These are phyloP conservation scores for Ardeotis arabs DNA, from an alignment of 2,113 vertebrate species.

Conservation along the genomic window DNA sequence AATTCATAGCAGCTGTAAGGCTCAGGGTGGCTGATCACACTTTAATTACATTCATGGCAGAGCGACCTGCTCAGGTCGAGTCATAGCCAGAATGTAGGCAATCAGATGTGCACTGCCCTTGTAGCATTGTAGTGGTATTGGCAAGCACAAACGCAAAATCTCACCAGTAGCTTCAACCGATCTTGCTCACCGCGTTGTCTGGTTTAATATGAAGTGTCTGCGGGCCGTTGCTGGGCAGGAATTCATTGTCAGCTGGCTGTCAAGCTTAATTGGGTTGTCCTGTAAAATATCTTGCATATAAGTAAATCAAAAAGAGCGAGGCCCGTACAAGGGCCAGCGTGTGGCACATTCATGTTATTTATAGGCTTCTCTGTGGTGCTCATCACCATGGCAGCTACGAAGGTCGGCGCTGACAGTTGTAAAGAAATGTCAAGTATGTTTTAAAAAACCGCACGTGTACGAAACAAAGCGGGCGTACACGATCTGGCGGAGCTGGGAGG, in stretches of 20 bases:
- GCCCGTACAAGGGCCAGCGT: background rate
- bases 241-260: background rate
- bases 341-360: slow-evolving; percentile 21
- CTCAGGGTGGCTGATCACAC: background rate
- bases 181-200: background rate
- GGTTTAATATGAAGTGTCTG: background rate
- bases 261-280: slow-evolving; percentile 15
- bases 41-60: background rate
- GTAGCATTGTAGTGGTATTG: background rate
- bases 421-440: background rate
- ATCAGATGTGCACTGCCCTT: accelerated
- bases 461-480: background rate
- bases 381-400: slow-evolving; percentile 22
- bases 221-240: background rate
- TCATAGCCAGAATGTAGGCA: background rate
- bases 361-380: slow-evolving; percentile 14
- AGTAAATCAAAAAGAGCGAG: slow-evolving; percentile 26
- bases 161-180: background rate
- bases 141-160: background rate
- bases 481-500: background rate
- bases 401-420: background rate
- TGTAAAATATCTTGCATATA: slow-evolving; percentile 14
- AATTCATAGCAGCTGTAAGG: accelerated
- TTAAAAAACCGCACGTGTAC: background rate
- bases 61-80: accelerated